These are phyloP conservation scores for Dermatemys mawii DNA, from an alignment of 2,113 vertebrate species.

Conservation along the genomic window DNA sequence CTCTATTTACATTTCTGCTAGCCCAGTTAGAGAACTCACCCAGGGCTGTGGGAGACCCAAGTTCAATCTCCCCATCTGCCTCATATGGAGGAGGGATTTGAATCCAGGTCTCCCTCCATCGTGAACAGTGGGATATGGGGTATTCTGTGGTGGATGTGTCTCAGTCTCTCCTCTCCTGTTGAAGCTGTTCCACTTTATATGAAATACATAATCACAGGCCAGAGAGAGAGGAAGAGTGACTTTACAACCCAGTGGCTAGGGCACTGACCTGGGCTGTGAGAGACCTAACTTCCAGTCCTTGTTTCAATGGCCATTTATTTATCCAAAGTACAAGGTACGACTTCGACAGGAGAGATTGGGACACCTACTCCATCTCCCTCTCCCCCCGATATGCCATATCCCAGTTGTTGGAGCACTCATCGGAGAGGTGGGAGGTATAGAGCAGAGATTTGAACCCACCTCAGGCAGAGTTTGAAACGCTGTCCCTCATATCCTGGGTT, in stretches of 20 bases:
- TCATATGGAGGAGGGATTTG: not conserved
- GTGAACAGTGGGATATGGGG: not conserved
- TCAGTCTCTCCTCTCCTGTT: not conserved
- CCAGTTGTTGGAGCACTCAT: not conserved
- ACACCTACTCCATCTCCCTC: not conserved
- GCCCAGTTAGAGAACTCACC: too few species aligned
- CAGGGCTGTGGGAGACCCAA: not conserved
- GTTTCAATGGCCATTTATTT: not conserved
- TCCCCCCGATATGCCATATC: not conserved
- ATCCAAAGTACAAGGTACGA: not conserved
- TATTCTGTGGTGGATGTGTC: not conserved
- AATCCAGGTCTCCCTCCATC: not conserved
- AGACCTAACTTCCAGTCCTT: not conserved
- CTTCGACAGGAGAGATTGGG: not conserved
- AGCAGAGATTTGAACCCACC: not conserved
- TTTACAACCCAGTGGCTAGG: not conserved
- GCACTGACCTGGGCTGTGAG: not conserved
- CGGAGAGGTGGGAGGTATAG: not conserved
- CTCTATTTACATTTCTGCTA: too few species aligned
- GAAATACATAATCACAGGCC: not conserved
- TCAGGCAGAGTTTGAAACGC: not conserved
- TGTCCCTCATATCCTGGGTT: not conserved
- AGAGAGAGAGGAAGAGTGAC: not conserved
- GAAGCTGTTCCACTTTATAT: not conserved
- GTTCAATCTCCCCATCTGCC: not conserved